Percentiles rank a stretch among this genome's conserved stretches.
Evolutionary conservation across 2,797 vertebrate species (phyloP).

Genomic region (Rhodeus uyekii): DNA sequence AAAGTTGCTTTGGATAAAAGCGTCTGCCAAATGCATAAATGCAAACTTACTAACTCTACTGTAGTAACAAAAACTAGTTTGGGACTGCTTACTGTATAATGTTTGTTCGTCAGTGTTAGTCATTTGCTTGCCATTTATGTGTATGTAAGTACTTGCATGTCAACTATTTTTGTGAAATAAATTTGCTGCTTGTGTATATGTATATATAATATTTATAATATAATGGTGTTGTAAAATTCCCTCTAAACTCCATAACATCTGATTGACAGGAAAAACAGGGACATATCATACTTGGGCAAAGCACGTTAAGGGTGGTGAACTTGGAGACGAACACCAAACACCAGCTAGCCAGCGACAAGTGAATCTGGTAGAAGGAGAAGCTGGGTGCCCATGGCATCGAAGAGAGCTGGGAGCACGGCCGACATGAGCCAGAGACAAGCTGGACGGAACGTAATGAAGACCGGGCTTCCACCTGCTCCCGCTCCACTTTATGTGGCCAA

Average conservation of each 20-base stretch:
- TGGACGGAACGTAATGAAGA: neutral
- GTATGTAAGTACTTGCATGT: neutral
- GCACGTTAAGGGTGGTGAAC: neutral
- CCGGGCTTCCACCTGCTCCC: constrained; percentile 7
- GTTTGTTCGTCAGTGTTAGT: neutral
- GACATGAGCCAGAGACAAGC: constrained; percentile 17
- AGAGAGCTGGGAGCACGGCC: neutral
- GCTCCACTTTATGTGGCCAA: neutral
- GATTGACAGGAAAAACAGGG: neutral
- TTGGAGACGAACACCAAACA: neutral
- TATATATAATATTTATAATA: too few species aligned
- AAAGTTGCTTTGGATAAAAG: too few species aligned
- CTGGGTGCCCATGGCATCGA: neutral
- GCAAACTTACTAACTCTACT: neutral
- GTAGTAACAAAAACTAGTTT: too few species aligned
- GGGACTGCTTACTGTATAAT: neutral
- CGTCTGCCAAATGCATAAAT: too few species aligned
- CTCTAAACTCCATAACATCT: neutral
- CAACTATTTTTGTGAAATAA: too few species aligned
- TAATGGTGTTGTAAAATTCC: neutral
- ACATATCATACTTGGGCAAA: neutral
- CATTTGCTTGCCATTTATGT: neutral
- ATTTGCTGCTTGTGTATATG: too few species aligned
- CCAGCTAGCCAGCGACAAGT: neutral
- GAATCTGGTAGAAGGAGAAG: neutral